Conservation (phyloP, 2,797 vertebrate genomes). For the Premnoplex brunnescens region DNA sequence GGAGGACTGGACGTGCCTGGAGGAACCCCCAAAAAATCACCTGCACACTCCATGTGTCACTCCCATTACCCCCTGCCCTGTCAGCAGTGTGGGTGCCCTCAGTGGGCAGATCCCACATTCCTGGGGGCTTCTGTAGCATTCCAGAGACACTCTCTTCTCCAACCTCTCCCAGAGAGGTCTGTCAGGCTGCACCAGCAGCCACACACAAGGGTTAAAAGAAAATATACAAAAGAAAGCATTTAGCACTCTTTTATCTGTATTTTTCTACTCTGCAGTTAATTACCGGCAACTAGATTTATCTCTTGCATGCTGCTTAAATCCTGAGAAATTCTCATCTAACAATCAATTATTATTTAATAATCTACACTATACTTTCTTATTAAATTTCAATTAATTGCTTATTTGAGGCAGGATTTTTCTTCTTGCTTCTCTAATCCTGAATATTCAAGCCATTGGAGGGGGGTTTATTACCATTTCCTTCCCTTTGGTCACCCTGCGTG, state of each 20-base stretch:
- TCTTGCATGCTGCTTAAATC: conserved; percentile 10
- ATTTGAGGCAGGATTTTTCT: conserved; percentile 40
- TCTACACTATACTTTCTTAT: conserved; percentile 54
- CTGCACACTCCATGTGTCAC: background rate
- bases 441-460: background rate
- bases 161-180: fast-evolving
- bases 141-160: background rate
- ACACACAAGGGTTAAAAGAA: conserved; percentile 22
- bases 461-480: background rate
- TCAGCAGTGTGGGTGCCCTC: background rate
- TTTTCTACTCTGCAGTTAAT: conserved; percentile 43
- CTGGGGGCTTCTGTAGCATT: background rate
- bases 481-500: background rate
- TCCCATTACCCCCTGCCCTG: background rate
- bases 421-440: conserved; percentile 25
- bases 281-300: conserved; percentile 47
- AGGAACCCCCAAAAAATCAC: background rate
- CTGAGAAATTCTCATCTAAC: conserved; percentile 56
- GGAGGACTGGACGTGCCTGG: background rate
- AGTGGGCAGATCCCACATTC: background rate
- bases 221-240: conserved; percentile 26
- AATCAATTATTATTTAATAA: conserved; percentile 72
- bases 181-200: background rate
- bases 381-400: conserved; percentile 69
- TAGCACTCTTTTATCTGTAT: conserved; percentile 35